A percentile compares a stretch with the other conserved stretches of the same genome.
These are phyloP conservation scores for Brachypalpus laphriformis DNA, from an alignment of 2,888 invertebrate species.

Conservation along the genomic window DNA sequence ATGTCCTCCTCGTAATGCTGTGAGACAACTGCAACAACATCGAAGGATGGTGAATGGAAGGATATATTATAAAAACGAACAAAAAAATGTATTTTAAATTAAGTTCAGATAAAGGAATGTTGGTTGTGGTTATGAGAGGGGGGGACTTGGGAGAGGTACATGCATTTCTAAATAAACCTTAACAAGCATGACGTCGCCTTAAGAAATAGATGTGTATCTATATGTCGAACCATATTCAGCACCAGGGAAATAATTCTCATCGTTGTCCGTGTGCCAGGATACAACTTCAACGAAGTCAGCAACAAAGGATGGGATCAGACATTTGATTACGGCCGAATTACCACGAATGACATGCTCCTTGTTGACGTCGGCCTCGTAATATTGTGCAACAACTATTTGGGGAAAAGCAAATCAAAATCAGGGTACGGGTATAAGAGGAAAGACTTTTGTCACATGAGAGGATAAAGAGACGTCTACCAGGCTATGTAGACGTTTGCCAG, in stretches of 20 bases:
- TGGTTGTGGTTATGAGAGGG: slow-evolving; percentile 1
- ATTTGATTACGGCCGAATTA: slow-evolving; percentile 93
- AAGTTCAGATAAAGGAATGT: slow-evolving; percentile 14
- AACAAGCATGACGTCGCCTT: slow-evolving; percentile 67
- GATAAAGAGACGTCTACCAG: slow-evolving; percentile 1
- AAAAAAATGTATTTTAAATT: slow-evolving; percentile 6
- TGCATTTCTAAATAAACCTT: slow-evolving; percentile 58
- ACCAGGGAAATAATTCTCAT: slow-evolving; percentile 82
- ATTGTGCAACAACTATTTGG: slow-evolving; percentile 91
- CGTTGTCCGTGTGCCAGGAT: slow-evolving; percentile 91
- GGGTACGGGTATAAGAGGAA: neutral
- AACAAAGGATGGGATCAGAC: slow-evolving; percentile 95
- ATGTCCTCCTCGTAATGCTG: slow-evolving; percentile 96
- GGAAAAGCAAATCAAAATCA: slow-evolving; percentile 4
- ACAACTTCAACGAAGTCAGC: slow-evolving; percentile 95
- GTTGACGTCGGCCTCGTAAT: slow-evolving; percentile 95
- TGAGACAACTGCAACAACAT: slow-evolving; percentile 88
- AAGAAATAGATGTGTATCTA: slow-evolving; percentile 3
- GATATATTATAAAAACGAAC: slow-evolving; percentile 8
- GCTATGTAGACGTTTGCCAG: slow-evolving; percentile 23
- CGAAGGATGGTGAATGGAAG: slow-evolving; percentile 23
- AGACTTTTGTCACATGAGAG: neutral
- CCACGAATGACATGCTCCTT: slow-evolving; percentile 95
- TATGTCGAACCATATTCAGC: slow-evolving; percentile 82
- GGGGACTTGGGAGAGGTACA: slow-evolving; percentile 13